Percentiles rank a stretch among this genome's conserved stretches.
Evolutionary conservation across 2,797 vertebrate genomes (phyloP).

Genomic region (Syndactyla subalaris): DNA sequence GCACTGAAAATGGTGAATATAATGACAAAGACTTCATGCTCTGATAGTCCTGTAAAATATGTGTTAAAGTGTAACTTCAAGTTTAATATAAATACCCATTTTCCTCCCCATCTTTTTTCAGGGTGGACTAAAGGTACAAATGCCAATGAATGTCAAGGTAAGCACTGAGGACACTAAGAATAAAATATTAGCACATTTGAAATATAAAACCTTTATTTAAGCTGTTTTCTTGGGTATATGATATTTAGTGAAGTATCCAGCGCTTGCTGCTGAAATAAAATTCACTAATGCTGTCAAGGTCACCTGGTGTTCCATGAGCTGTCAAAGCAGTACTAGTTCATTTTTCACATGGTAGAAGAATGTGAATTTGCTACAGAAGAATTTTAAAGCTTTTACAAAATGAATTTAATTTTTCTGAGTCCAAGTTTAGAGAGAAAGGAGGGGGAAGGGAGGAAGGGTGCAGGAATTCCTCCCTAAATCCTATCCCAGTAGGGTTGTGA

Average conservation of each 20-base stretch:
- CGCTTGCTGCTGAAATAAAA: not conserved
- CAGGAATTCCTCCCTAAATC: not conserved
- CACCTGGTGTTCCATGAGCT: not conserved
- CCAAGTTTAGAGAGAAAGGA: accelerated
- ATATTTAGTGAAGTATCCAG: not conserved
- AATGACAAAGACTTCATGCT: not conserved
- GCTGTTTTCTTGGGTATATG: not conserved
- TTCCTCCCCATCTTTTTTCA: conserved; percentile 51
- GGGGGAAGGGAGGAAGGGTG: not conserved
- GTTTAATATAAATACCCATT: not conserved
- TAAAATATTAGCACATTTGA: not conserved
- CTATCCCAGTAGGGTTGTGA: not conserved
- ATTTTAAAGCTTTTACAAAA: not conserved
- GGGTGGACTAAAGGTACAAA: conserved; percentile 85
- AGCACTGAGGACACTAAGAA: conserved; percentile 8
- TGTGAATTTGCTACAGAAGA: not conserved
- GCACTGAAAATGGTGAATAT: not conserved
- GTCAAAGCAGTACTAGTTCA: not conserved
- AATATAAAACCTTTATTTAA: not conserved
- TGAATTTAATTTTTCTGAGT: not conserved
- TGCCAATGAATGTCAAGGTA: conserved; percentile 86
- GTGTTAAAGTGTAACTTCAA: not conserved
- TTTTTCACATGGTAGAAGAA: not conserved
- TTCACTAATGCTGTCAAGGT: not conserved
- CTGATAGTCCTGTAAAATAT: not conserved